Evolutionary conservation across 2,797 vertebrate genomes (phyloP).

Genomic region (Xenopus petersii): DNA sequence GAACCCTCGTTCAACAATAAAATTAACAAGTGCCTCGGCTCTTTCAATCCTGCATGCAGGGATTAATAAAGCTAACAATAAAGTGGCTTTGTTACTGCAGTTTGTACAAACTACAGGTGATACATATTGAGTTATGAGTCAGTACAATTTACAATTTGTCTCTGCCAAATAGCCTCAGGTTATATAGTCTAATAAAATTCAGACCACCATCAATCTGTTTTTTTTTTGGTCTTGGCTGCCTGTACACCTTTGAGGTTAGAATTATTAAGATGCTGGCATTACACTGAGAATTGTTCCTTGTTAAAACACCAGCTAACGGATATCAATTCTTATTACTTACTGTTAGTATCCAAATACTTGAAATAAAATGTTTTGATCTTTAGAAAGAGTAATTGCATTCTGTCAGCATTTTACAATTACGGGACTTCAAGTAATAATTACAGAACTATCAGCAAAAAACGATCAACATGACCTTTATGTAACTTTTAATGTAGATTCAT

Average conservation of each 20-base stretch:
- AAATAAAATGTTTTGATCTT: not conserved
- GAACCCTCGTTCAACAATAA: too few relatives aligned
- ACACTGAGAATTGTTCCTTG: not conserved
- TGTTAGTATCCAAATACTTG: not conserved
- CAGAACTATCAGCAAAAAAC: too few relatives aligned
- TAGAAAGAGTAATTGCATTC: too few relatives aligned
- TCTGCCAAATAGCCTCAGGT: not conserved
- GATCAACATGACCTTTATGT: too few relatives aligned
- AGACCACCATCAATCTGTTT: not conserved
- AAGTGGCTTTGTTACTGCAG: not conserved
- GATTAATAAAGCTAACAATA: not conserved
- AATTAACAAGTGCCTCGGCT: too few relatives aligned
- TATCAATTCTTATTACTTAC: not conserved
- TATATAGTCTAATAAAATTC: conserved; percentile 5
- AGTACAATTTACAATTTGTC: not conserved
- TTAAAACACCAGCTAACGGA: not conserved
- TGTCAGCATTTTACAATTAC: too few relatives aligned
- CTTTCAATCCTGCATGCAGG: too few relatives aligned
- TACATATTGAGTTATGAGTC: not conserved
- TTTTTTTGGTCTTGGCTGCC: not conserved
- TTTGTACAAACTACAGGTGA: not conserved
- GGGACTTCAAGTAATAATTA: too few relatives aligned
- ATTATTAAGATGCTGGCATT: not conserved
- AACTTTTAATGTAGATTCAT: too few relatives aligned
- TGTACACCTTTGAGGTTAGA: not conserved